phyloP scores from a whole-genome alignment of 2,797 vertebrate species.

The Myripristis jacobus region DNA sequence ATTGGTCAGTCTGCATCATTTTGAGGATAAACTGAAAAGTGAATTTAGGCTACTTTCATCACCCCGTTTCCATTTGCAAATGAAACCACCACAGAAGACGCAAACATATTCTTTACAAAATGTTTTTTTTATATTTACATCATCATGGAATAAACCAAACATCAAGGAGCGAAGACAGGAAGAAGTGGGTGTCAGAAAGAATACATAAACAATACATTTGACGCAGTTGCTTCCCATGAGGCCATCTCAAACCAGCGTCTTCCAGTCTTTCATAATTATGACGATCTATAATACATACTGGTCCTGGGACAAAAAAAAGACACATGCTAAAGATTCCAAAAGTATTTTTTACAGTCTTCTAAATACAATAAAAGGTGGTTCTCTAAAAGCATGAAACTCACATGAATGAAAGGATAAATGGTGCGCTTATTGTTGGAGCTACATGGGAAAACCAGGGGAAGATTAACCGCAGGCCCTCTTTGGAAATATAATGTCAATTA shows the following conservation, averaged over 20 bases:
- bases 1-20: constrained; percentile 31
- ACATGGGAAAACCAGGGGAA: constrained; percentile 26
- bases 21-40: background rate
- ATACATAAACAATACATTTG: constrained; percentile 43
- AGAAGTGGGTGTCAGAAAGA: constrained; percentile 48
- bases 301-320: constrained; percentile 45
- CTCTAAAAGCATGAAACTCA: constrained; percentile 22
- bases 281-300: constrained; percentile 52
- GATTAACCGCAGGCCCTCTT: constrained; percentile 37
- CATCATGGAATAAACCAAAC: constrained; percentile 66
- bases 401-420: constrained; percentile 30
- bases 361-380: constrained; percentile 34
- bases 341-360: constrained; percentile 19
- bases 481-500: constrained; percentile 27
- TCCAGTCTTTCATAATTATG: constrained; percentile 58
- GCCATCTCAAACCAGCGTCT: constrained; percentile 37
- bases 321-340: constrained; percentile 28
- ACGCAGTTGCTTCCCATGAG: constrained; percentile 28
- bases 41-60: constrained; percentile 6
- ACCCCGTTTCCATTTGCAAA: background rate
- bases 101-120: constrained; percentile 81
- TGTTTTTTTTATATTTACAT: constrained; percentile 87
- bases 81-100: constrained; percentile 26
- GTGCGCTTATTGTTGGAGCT: constrained; percentile 23
- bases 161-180: constrained; percentile 49